Evolutionary conservation across 2,797 vertebrate genomes (phyloP).

Genomic region (Sebastes diploproa): DNA sequence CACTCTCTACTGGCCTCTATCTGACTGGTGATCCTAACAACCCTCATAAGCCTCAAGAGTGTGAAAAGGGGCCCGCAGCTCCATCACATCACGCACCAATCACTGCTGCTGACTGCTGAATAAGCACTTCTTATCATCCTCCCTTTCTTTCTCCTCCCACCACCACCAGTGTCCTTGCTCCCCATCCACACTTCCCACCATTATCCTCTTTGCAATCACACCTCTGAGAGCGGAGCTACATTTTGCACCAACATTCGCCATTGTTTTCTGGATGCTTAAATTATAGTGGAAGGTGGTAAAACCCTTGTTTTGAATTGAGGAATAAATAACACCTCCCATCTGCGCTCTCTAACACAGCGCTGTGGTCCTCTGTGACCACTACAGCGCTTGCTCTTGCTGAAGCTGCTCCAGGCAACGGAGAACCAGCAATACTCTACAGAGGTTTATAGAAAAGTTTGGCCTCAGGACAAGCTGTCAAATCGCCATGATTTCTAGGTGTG

Average conservation of each 20-base stretch:
- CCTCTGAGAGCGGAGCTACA: not conserved
- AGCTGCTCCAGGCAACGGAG: conserved; percentile 11
- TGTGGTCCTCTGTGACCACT: conserved; percentile 23
- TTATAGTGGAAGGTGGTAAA: conserved; percentile 13
- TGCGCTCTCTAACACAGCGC: not conserved
- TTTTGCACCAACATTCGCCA: conserved; percentile 1
- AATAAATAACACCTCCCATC: conserved; percentile 14
- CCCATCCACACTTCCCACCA: not conserved
- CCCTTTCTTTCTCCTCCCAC: conserved; percentile 3
- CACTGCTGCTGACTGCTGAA: conserved; percentile 62
- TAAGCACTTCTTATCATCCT: conserved; percentile 27
- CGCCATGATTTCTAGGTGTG: not conserved
- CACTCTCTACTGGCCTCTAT: not conserved
- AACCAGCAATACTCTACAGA: not conserved
- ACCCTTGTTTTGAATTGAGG: conserved; percentile 17
- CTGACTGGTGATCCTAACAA: not conserved
- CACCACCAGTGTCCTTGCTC: not conserved
- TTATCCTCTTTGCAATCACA: conserved; percentile 3
- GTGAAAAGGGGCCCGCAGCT: conserved; percentile 22
- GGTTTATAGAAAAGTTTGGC: not conserved
- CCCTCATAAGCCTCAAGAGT: conserved; percentile 14
- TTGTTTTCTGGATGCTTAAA: conserved; percentile 15
- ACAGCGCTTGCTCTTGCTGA: not conserved
- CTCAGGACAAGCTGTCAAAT: not conserved
- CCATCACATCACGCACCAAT: conserved; percentile 36